Conservation (phyloP, 2,113 vertebrate species). For the Silurus meridionalis region DNA sequence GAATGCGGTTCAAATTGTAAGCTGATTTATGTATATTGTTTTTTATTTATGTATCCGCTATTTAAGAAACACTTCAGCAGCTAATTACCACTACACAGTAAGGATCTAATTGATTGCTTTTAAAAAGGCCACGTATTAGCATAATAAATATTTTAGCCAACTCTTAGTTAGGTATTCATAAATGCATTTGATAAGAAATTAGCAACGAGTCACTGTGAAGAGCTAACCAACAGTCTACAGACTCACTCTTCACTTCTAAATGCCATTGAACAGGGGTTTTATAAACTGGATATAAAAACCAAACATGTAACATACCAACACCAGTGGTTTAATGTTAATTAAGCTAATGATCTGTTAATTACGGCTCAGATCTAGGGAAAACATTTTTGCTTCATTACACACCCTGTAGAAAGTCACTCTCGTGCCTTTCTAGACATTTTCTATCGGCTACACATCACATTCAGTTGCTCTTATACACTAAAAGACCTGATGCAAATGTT, state of each 20-base stretch:
- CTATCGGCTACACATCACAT: background rate
- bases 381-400: background rate
- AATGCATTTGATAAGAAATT: background rate
- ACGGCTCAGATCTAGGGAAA: background rate
- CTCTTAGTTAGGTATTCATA: background rate
- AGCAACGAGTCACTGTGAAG: background rate
- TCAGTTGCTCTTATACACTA: background rate
- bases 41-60: background rate
- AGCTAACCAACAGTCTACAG: background rate
- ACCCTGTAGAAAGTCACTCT: background rate
- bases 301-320: background rate
- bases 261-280: background rate
- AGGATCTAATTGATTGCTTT: background rate
- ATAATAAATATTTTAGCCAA: background rate
- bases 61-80: background rate
- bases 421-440: background rate
- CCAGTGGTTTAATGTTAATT: background rate
- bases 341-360: background rate
- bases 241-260: background rate
- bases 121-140: background rate
- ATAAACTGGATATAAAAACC: background rate
- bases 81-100: background rate
- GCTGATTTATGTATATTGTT: background rate
- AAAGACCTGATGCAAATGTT: background rate
- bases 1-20: background rate